Base-by-base conservation (phyloP, 1,140 invertebrate genomes). In the Sarcophaga peregrina region DNA sequence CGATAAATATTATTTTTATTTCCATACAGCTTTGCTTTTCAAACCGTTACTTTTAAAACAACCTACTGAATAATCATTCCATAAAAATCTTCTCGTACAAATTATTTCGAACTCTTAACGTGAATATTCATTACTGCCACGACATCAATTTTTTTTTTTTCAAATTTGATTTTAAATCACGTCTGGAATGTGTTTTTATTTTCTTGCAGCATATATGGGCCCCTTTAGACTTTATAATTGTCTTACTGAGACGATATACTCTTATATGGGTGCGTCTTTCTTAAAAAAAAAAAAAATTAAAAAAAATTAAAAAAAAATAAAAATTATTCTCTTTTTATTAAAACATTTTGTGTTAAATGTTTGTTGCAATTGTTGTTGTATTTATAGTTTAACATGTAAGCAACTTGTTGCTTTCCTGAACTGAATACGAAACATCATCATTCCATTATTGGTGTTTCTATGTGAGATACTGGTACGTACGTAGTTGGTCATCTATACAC, bases 331-430 rank as follows among this genome's bases (percentile, higher is more conserved):
- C 45, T 48, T 76, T n/a, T 74, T 37, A 45, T 76, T 37, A 62
- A 62, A 15, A 72, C 13, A 13, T 8, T 7, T 73, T 20, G 68
- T 7, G 15, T 46, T 48, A 15, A n/a, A 4, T 76, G 46, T 76
- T 76, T 47, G 20, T 10, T 78, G 47, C 54, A n/a, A 58, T 58
- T 58, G 13, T 68, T 25, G 62, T 25, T n/a, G 17, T 68, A 20
- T 37, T 7, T 68, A 20, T 68, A 25, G 62, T 25, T 50, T 20
- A 50, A 78, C 75, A 78, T 52, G 75, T 78, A 78, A 78, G 47
- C 47, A 78, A 78, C 75, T 78, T 78, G 75, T 78, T 78, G 75
- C 75, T 78, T 78, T 25, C 62, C n/a, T 68, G 62, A 68, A 68
- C 62, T 25, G 62, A 68, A 68, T 68, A 68, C 62, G 15, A 68